phyloP scores from a whole-genome alignment of 2,888 invertebrate genomes.

The Parasteatoda lunata region DNA sequence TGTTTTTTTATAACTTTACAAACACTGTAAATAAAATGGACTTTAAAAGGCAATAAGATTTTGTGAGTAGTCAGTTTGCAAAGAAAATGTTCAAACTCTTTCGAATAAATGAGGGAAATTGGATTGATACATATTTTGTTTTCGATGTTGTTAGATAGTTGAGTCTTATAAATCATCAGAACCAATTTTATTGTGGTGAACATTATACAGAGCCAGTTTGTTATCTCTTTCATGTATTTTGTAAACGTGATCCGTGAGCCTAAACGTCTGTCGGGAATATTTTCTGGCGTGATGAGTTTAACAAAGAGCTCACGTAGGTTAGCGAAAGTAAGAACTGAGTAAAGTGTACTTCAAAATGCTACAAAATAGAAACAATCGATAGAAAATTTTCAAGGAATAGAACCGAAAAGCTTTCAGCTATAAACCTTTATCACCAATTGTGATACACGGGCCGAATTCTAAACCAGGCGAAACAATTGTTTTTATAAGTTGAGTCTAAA shows the following conservation, averaged over 20 bases:
- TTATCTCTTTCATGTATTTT: slow-evolving; percentile 61
- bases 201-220: slow-evolving; percentile 44
- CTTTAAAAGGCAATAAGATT: too few species aligned
- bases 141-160: slow-evolving; percentile 40
- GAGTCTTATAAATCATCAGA: slow-evolving; percentile 60
- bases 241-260: slow-evolving; percentile 59
- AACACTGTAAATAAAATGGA: too few species aligned
- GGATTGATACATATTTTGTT: slow-evolving; percentile 64
- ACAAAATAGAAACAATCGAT: slow-evolving; percentile 68
- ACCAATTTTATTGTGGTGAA: slow-evolving; percentile 59
- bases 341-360: slow-evolving; percentile 62
- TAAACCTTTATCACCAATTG: slow-evolving; percentile 67
- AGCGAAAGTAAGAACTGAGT: slow-evolving; percentile 60
- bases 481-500: slow-evolving; percentile 50
- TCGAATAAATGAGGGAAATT: slow-evolving; percentile 19
- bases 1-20: too few species aligned
- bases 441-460: slow-evolving; percentile 58
- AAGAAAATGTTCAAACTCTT: too few species aligned
- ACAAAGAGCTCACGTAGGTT: slow-evolving; percentile 59
- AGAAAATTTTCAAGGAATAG: slow-evolving; percentile 53
- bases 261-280: slow-evolving; percentile 62
- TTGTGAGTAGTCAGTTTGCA: too few species aligned
- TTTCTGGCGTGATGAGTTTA: slow-evolving; percentile 57
- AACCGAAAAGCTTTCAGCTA: slow-evolving; percentile 61
- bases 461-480: slow-evolving; percentile 58